Evolutionary conservation across 2,888 invertebrate genomes (phyloP), one percentile per base, ranked within the genome.

Genomic region (Drosophila pegasa): DNA sequence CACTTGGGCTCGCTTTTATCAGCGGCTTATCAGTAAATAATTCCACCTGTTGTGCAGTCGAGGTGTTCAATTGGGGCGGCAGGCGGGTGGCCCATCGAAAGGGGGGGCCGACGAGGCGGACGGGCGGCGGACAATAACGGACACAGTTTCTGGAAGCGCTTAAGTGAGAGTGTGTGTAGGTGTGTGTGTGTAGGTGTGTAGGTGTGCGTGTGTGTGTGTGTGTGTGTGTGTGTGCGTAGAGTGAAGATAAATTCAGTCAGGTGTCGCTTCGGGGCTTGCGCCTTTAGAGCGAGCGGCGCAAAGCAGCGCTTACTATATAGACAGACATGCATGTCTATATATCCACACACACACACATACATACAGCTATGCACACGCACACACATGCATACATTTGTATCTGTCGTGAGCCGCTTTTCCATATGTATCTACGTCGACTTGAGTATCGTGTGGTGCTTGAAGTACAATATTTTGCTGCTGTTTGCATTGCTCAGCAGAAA

Each of bases 21-120:
- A 85, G 87, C 71, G 87, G 85, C 85, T 85, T 85, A 85, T 85
- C 85, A 85, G 85, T 80, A 88, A 85, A 88, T 85, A 87, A 87
- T 88, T 84, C 85, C 84, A 88, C 89, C 84, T 84, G 89, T 88
- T 83, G 88, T 77, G 60, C 79, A 40, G 52, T 62, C 43, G 41
- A 38, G 45, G 37, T 16, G 56, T n/a, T 8, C 37, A 37, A 41
- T 12, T 12, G 20, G 29, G 12, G 29, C 2, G 4, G 25, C 4
- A 9, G 20, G 9, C 5, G 43, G 14, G 37, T 8, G 41, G 40
- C 9, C 8, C 10, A 9, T 10, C 12, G 20, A 20, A 20, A 5
- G 20, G 2, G 10, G 12, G 29, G 22, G 12, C 6, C 22, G 14
- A 2, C n/a, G 38, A n/a, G 6, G 12, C 6, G 29, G 14, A 2